Evolutionary conservation across 2,113 vertebrate genomes (phyloP), one percentile per base, ranked within the genome.

Genomic region (Malurus cyaneus): DNA sequence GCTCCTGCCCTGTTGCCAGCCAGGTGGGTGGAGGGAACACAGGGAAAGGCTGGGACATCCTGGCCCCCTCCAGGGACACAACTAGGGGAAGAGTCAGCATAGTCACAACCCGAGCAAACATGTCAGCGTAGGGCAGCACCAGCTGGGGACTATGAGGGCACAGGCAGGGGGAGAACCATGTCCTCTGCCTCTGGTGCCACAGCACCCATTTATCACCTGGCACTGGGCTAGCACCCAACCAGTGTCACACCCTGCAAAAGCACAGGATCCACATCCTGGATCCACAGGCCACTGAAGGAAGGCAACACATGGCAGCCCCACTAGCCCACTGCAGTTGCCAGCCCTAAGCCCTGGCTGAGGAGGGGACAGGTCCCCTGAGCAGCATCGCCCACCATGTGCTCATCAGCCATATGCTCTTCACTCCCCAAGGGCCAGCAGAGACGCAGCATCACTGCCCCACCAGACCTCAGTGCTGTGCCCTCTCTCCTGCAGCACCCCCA

Each of bases 181-280:
- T 77, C 39, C 39, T 92, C 64, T 18, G 1, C 10, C 32, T 31
- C 31, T 0, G 1, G 28, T 67, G 31, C 28, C 23, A 3, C 6
- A 4, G 39, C 18, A 21, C 11, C 20, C 23, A 3, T 54, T 65
- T 93, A 66, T 54, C 67, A 86, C 47, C 82, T 92, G 89, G 56
- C 67, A 52, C 50, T 14, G 24, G 61, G 71, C 80, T 84, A 65
- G 60, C 62, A 44, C 62, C 59, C 60, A 76, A 14, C 4, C 36
- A 44, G 21, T 0, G 0, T 8, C 0, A 0, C 47, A 59, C 44
- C 47, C 52, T 42, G 29, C 0, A 0, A 52, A 60, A 62, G 52
- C 60, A 90, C 18, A 39, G 34, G 32, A 80, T 34, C 52, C 41
- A 42, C 32, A 46, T 36, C 23, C 23, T 89, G 78, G 34, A 7